Evolutionary conservation across 2,888 invertebrate genomes (phyloP).

Genomic region (Holacanthella duospinosa): DNA sequence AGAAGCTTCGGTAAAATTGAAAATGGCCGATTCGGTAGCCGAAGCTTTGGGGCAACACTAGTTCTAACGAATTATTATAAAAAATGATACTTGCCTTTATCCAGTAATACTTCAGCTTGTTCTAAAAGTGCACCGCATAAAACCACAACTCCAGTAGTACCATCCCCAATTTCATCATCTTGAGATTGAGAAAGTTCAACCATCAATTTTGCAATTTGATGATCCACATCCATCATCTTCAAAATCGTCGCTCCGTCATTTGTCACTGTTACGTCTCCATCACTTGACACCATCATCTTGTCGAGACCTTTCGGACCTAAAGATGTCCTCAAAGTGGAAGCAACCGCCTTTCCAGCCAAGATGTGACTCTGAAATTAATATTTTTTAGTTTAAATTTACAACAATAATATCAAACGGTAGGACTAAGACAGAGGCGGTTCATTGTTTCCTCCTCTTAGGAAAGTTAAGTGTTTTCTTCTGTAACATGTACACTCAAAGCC

Average conservation of each 20-base stretch:
- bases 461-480: too few relatives aligned
- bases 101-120: conserved; percentile 81
- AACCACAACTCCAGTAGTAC: conserved; percentile 95
- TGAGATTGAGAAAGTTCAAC: conserved; percentile 97
- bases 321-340: conserved; percentile 79
- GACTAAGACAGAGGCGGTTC: too few relatives aligned
- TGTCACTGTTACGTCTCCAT: conserved; percentile 94
- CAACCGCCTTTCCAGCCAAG: conserved; percentile 86
- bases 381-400: conserved; percentile 12
- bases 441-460: too few relatives aligned
- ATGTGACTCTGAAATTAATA: conserved; percentile 76
- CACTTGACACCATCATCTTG: conserved; percentile 92
- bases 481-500: too few relatives aligned
- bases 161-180: conserved; percentile 99
- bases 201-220: conserved; percentile 94
- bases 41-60: too few relatives aligned
- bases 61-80: too few relatives aligned
- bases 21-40: too few relatives aligned
- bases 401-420: not conserved
- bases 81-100: conserved; percentile 58
- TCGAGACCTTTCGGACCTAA: conserved; percentile 95
- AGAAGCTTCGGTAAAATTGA: too few relatives aligned
- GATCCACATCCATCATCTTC: conserved; percentile 97
- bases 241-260: conserved; percentile 99
- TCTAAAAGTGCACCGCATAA: conserved; percentile 81